Conservation (phyloP, 2,113 vertebrate species). For the Vulpes lagopus region DNA sequence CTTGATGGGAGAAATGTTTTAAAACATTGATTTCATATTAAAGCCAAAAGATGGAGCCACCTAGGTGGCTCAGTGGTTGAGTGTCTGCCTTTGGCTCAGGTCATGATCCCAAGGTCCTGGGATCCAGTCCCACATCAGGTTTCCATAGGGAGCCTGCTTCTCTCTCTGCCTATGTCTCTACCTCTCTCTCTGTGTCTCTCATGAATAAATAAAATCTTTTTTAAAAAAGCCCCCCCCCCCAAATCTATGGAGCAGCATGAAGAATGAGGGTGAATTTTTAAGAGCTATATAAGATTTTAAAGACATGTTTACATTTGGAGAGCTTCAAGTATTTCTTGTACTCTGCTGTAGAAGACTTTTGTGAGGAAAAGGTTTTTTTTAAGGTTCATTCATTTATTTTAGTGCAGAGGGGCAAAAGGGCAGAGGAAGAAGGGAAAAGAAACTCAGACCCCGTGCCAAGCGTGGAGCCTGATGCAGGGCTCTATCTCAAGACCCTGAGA, state of each 20-base stretch:
- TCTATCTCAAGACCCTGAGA: not conserved
- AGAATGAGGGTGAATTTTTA: slow-evolving; percentile 59
- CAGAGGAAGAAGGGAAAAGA: not conserved
- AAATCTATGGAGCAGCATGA: not conserved
- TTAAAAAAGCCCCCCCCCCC: too few species aligned
- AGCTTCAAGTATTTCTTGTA: slow-evolving; percentile 20
- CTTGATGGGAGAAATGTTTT: slow-evolving; percentile 17
- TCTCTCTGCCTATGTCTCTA: too few species aligned
- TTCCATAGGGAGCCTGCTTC: too few species aligned
- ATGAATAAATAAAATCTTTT: too few species aligned
- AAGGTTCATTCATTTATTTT: not conserved
- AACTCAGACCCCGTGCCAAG: not conserved
- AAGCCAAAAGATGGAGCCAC: not conserved
- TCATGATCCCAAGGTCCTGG: too few species aligned
- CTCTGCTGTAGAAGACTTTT: slow-evolving; percentile 42
- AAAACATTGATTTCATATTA: slow-evolving; percentile 61
- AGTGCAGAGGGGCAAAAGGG: not conserved
- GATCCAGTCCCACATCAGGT: too few species aligned
- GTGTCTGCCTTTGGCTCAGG: too few species aligned
- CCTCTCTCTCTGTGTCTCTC: too few species aligned
- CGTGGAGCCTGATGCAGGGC: not conserved
- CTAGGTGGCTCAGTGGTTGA: too few species aligned
- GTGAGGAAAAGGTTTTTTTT: slow-evolving; percentile 10
- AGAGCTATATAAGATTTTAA: slow-evolving; percentile 37
- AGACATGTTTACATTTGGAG: slow-evolving; percentile 46